A percentile compares a stretch with the other conserved stretches of the same genome.
phyloP scores from a whole-genome alignment of 2,113 vertebrate species.

The Pangasianodon hypophthalmus region DNA sequence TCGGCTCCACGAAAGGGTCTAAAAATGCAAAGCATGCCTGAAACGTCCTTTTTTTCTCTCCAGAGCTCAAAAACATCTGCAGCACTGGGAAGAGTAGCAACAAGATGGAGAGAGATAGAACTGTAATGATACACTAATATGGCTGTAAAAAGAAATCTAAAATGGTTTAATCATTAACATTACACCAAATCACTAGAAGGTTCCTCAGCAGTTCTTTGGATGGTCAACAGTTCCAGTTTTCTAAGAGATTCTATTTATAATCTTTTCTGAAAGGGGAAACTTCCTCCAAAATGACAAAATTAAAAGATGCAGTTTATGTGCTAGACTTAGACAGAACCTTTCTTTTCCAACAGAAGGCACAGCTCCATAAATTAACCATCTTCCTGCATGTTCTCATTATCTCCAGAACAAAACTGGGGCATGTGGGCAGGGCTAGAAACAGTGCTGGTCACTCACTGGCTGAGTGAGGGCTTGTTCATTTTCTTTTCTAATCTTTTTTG shows the following conservation, averaged over 20 bases:
- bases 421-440: background rate
- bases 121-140: background rate
- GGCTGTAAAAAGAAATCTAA: background rate
- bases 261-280: background rate
- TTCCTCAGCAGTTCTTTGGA: background rate
- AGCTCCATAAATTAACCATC: background rate
- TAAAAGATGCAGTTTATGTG: background rate
- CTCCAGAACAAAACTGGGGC: background rate
- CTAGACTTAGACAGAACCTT: background rate
- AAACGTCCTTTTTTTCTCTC: conserved; percentile 64
- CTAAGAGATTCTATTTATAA: background rate
- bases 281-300: background rate
- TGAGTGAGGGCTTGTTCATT: background rate
- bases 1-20: conserved; percentile 65
- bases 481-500: background rate
- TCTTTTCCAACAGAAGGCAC: background rate
- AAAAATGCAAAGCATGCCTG: conserved; percentile 76
- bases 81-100: conserved; percentile 59
- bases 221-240: background rate
- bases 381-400: background rate
- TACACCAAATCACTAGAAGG: background rate
- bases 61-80: conserved; percentile 64
- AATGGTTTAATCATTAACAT: background rate
- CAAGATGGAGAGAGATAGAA: conserved; percentile 37
- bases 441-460: too few species aligned